Percentiles rank a stretch among this genome's conserved stretches.
phyloP scores from a whole-genome alignment of 1,140 invertebrate species.

The Lethocerus indicus region DNA sequence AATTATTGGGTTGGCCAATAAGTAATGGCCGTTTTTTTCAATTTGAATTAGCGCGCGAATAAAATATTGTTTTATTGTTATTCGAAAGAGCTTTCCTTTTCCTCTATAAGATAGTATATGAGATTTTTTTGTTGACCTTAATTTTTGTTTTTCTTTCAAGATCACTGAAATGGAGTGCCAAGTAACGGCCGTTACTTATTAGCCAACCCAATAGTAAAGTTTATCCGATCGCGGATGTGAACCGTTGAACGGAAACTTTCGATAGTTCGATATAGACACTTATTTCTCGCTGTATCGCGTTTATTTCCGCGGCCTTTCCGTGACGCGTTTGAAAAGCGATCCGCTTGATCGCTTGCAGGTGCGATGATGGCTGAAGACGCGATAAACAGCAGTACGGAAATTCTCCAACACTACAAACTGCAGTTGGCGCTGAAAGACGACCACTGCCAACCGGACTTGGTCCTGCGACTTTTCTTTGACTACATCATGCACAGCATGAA shows the following conservation, averaged over 20 bases:
- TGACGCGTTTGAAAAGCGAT: neutral
- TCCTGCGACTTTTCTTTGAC: slow-evolving; percentile 63
- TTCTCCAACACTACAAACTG: slow-evolving; percentile 45
- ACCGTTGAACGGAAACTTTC: neutral
- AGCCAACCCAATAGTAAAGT: neutral
- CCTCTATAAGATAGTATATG: neutral
- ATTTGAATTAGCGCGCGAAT: too few relatives aligned
- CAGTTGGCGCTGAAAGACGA: slow-evolving; percentile 42
- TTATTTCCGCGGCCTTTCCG: neutral
- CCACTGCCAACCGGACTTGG: slow-evolving; percentile 53
- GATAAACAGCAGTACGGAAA: slow-evolving; percentile 40
- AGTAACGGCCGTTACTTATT: neutral
- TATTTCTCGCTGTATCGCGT: neutral
- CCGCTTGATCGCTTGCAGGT: slow-evolving; percentile 23
- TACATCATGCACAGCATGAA: slow-evolving; percentile 36
- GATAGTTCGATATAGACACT: neutral
- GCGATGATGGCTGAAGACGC: slow-evolving; percentile 43
- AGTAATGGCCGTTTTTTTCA: too few relatives aligned
- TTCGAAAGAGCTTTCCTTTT: too few relatives aligned
- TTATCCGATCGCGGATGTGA: neutral
- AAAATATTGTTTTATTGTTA: too few relatives aligned
- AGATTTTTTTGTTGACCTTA: neutral
- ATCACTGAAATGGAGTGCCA: neutral
- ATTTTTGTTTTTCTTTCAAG: neutral
- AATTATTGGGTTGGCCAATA: too few relatives aligned